Base-by-base conservation (phyloP, 2,888 invertebrate species). In the Chrysopilus asiliformis region DNA sequence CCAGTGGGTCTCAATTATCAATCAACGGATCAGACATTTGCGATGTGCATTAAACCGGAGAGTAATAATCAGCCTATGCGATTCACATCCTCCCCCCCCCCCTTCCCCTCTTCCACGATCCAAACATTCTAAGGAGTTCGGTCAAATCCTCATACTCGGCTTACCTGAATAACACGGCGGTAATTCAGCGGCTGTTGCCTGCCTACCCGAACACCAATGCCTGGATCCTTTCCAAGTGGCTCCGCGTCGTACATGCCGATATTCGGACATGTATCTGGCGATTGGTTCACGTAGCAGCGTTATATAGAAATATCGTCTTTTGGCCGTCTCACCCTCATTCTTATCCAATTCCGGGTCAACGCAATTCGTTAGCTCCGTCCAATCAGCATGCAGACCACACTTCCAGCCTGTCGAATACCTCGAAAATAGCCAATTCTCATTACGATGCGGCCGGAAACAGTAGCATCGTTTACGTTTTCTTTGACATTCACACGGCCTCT, bases 331-430 rank as follows among this genome's bases (percentile, higher is more conserved):
- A 4, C 84, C 85, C 63, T 95, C 94, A 55, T 86, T 80, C 58
- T 86, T 80, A 62, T 94, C 87, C 55, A 97, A 70, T 54, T 86
- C 87, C 17, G 79, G 76, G 55, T 94, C 87, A 25, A 93, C 93
- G 63, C 94, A 94, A 49, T 72, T 74, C 8, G 87, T 90, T 47
- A 98, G 65, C 67, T 98, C 97, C 3, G 97, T 97, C 84, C 91
- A 97, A 67, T 97, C 97, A 17, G 95, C 93, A 58, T 95, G 95
- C 31, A 98, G 71, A 35, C 98, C 98, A 65, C 98, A 98, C 56
- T 86, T 86, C 94, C 94, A 94, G 47, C 94, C 94, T 17, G 91
- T 94, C 34, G 93, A 91, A 67, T 91, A 94, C 55, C 94, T 76
- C 58, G 91, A 93, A 67, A 98, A 95, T 47, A 98, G 72, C 97